phyloP scores from a whole-genome alignment of 2,888 invertebrate genomes.

The Catonia carolina region DNA sequence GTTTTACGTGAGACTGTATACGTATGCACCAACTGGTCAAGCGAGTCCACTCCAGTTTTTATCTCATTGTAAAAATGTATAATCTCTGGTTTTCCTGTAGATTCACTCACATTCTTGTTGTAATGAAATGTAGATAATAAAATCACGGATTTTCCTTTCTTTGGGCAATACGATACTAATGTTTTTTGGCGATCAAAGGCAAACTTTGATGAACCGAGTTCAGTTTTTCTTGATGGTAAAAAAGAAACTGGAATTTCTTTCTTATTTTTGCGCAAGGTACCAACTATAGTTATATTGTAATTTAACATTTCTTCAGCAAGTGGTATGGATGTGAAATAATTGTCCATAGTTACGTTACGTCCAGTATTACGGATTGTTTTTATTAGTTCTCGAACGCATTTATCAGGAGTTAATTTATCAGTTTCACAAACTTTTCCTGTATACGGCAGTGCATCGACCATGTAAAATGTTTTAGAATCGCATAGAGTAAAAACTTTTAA shows the following conservation, averaged over 20 bases:
- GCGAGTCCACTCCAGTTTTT: conserved; percentile 35
- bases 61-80: conserved; percentile 33
- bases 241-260: neutral
- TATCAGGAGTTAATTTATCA: too few relatives aligned
- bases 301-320: conserved; percentile 2
- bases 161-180: neutral
- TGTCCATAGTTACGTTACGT: neutral
- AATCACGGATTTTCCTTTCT: neutral
- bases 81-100: conserved; percentile 30
- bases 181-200: conserved; percentile 3
- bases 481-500: conserved; percentile 5
- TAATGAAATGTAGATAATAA: neutral
- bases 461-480: conserved; percentile 8
- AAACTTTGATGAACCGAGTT: neutral
- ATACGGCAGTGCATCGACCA: conserved; percentile 10
- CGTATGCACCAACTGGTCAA: conserved; percentile 33
- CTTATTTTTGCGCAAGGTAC: conserved; percentile 1
- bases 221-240: neutral
- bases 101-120: conserved; percentile 17
- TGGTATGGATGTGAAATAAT: conserved; percentile 7
- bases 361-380: neutral
- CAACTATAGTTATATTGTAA: conserved; percentile 5
- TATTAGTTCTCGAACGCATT: neutral
- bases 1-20: conserved; percentile 27
- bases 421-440: conserved; percentile 1